These are phyloP conservation scores for Babyrousa celebensis DNA, from an alignment of 2,797 vertebrate species.

Conservation along the genomic window DNA sequence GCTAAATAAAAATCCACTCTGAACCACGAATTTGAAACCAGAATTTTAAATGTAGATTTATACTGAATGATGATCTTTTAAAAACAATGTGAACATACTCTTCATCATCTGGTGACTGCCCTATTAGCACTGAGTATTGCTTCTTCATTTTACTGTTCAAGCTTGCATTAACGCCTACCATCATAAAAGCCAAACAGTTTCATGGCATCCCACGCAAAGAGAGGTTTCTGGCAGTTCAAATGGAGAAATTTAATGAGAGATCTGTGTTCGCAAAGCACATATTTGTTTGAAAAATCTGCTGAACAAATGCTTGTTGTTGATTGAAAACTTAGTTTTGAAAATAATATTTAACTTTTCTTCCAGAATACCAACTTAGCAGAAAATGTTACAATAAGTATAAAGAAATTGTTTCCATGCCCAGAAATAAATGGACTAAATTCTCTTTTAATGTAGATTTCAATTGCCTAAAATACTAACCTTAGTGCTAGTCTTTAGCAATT, in stretches of 20 bases:
- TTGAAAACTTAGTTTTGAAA: conserved; percentile 67
- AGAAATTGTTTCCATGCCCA: conserved; percentile 9
- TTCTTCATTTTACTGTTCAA: neutral
- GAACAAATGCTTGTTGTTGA: conserved; percentile 5
- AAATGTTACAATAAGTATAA: conserved; percentile 58
- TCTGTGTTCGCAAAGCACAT: neutral
- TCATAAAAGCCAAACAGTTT: conserved; percentile 47
- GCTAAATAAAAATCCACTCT: neutral
- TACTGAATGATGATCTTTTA: neutral
- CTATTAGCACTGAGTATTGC: neutral
- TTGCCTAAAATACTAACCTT: conserved; percentile 16
- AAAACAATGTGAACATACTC: conserved; percentile 24
- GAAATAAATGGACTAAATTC: conserved; percentile 67
- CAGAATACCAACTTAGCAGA: conserved; percentile 27
- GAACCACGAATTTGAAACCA: conserved; percentile 30
- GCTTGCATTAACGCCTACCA: neutral
- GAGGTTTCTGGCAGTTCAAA: neutral
- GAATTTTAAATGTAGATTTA: conserved; percentile 65
- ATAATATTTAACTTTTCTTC: conserved; percentile 61
- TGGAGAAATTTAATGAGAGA: neutral
- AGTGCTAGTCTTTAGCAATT: conserved; percentile 33
- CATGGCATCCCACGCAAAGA: neutral
- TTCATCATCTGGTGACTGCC: conserved; percentile 12
- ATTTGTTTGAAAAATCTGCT: conserved; percentile 35
- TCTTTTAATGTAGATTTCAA: conserved; percentile 17